Evolutionary conservation across 2,113 vertebrate species (phyloP), one percentile per base, ranked within the genome.

Genomic region (Chaenogobius annularis): DNA sequence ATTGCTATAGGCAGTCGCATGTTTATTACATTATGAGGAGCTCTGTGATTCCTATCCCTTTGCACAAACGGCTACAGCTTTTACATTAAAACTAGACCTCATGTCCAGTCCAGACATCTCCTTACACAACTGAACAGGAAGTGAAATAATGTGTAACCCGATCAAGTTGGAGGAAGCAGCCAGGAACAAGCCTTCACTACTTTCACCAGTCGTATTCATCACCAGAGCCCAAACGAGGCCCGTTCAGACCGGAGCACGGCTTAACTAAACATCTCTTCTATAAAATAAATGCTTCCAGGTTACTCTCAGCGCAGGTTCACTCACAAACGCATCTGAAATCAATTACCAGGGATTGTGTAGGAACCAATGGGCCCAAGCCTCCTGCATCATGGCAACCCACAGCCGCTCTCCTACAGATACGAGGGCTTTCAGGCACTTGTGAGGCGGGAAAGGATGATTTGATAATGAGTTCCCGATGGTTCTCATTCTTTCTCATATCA

Each of bases 271-370:
- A 93, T 92, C 89, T 86, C 92, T 93, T 93, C 93, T 93, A 94
- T 94, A 95, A 94, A 94, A 93, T 96, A 97, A 97, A 95, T 96
- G 95, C 92, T 97, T 97, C 95, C 95, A 97, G 95, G 94, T 95
- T 96, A 95, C 92, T 83, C 77, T 85, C 75, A 90, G 78, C 93
- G 92, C 79, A 90, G 95, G 94, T 95, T 95, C 91, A 79, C 70
- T 85, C 78, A 54, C 46, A 76, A 88, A 86, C 71, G 88, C 96
- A 96, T 94, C 95, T 95, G 94, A 94, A 94, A 91, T 93, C 95
- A 95, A 96, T 96, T 96, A 96, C 85, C 78, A 77, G 87, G 54
- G 83, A 69, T 0, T 89, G 92, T 95, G 87, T 94, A 92, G 93
- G 90, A 92, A 90, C 84, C 87, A 66, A n/a, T 19, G 31, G 50